Conservation (phyloP, 2,888 invertebrate genomes). For the Melipona beecheii region DNA sequence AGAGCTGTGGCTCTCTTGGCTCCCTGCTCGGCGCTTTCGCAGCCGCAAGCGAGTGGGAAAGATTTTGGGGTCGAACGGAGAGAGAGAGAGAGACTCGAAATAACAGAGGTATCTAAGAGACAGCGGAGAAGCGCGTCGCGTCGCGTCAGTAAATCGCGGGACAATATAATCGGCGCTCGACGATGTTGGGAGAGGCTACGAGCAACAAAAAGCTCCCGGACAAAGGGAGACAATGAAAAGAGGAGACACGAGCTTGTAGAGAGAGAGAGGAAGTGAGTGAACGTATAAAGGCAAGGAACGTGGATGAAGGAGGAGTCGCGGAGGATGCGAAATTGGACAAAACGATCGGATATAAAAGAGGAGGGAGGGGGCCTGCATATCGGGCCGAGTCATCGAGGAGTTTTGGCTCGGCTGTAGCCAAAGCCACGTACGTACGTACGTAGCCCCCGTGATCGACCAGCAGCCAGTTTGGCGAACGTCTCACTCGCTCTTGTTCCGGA, state of each 20-base stretch:
- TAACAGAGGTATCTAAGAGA: slow-evolving; percentile 1
- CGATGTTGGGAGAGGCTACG: neutral
- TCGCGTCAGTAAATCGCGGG: slow-evolving; percentile 30
- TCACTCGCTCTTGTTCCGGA: slow-evolving; percentile 27
- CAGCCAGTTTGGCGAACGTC: slow-evolving; percentile 12
- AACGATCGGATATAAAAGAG: slow-evolving; percentile 35
- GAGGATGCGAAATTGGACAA: slow-evolving; percentile 45
- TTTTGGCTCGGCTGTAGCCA: slow-evolving; percentile 23
- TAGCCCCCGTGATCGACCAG: slow-evolving; percentile 10
- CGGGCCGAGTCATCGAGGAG: slow-evolving; percentile 47
- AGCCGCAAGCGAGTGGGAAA: slow-evolving; percentile 18
- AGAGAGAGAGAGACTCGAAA: neutral
- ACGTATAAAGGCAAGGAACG: slow-evolving; percentile 25
- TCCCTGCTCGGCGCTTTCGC: neutral
- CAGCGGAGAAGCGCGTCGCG: slow-evolving; percentile 21
- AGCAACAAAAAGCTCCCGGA: slow-evolving; percentile 31
- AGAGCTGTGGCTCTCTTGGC: neutral
- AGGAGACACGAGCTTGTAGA: no score
- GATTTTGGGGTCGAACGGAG: slow-evolving; percentile 16
- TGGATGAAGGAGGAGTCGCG: slow-evolving; percentile 30
- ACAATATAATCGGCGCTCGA: slow-evolving; percentile 41
- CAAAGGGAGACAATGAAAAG: slow-evolving; percentile 17
- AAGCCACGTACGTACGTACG: no score
- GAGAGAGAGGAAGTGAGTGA: neutral
- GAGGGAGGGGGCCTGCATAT: slow-evolving; percentile 47